Conservation (phyloP, 2,113 vertebrate species). For the Tichodroma muraria region DNA sequence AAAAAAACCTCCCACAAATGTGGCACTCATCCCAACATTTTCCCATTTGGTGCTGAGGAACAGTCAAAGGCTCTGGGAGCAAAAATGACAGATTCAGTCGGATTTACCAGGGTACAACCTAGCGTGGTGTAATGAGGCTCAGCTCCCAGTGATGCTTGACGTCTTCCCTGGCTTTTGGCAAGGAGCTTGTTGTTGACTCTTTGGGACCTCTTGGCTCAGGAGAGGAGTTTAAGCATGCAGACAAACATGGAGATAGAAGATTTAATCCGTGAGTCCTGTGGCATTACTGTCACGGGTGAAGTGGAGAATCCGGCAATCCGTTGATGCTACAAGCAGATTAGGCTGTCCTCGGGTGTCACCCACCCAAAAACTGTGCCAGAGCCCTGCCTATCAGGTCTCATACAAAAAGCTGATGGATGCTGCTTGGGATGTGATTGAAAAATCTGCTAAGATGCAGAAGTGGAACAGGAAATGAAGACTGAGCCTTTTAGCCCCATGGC, state of each 20-base stretch:
- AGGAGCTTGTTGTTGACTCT: background rate
- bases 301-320: background rate
- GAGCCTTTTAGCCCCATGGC: background rate
- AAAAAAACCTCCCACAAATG: background rate
- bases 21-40: background rate
- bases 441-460: slow-evolving; percentile 6
- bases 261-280: background rate
- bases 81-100: background rate
- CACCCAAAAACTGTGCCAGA: background rate
- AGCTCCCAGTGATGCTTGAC: background rate
- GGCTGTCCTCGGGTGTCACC: background rate
- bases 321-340: slow-evolving; percentile 28
- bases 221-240: background rate
- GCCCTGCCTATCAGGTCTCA: background rate
- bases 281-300: background rate
- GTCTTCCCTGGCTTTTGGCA: background rate
- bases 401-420: background rate
- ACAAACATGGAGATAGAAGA: background rate
- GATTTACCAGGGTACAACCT: background rate
- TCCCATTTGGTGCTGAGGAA: background rate
- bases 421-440: background rate
- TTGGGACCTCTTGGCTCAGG: background rate
- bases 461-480: slow-evolving; percentile 11
- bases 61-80: background rate
- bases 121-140: background rate